Base-by-base conservation (phyloP, 1,140 invertebrate species). In the Dolichoris vasculosae region DNA sequence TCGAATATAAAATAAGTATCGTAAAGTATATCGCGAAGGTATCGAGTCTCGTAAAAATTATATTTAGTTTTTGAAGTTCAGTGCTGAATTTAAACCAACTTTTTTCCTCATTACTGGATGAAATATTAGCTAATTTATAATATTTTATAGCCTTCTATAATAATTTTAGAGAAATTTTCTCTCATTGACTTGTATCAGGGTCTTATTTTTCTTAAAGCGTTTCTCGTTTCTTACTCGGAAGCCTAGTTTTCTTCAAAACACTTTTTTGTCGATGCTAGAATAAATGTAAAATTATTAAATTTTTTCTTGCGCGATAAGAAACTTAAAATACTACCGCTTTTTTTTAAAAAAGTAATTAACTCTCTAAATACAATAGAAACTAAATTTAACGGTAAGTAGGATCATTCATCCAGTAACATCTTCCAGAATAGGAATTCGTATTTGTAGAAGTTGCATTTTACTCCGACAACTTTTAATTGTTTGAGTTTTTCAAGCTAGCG, bases 351-450 rank as follows among this genome's bases (percentile, higher is more conserved):
- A 8, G 23, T 43, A 73, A 73, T 73, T 43, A 73, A 73, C 35
- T 73, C 35, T 73, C 9, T 20, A 43, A 43, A 26, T 69, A 73
- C 69, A 73, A 73, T 73, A 38, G 40, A 73, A 43, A 73, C 1
- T 73, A 43, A n/a, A 43, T 73, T 73, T 26, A 43, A 73, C n/a
- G n/a, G 38, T 2, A 26, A n/a, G 23, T 73, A 17, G n/a, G 26
- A 73, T 73, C 69, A 73, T 23, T 73, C 69, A 43, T 73, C 69
- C 69, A 43, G 38, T 32, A 73, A 43, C 20, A 73, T 73, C 69
- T 40, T 32, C 20, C 15, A 43, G 23, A 43, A 43, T 43, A 8
- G 38, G 38, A 73, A 73, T 43, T 43, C 23, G 38, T 73, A 73
- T 73, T 73, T 73, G 23, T 73, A 43, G 40, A 73, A 73, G 43